These are phyloP conservation scores for Ispidina lecontei DNA, from an alignment of 2,797 vertebrate genomes.

Conservation along the genomic window DNA sequence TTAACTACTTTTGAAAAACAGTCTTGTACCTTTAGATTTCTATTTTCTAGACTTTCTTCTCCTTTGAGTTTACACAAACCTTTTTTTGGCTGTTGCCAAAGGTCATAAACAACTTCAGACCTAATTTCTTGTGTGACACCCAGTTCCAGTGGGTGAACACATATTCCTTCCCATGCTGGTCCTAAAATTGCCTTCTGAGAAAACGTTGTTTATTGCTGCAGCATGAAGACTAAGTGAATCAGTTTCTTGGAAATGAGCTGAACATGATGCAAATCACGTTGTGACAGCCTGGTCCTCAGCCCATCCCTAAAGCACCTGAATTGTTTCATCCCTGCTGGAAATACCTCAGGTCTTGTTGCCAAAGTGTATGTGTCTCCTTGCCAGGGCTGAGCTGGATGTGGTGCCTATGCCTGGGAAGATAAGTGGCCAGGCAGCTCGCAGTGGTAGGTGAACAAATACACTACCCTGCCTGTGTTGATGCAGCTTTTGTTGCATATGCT, in stretches of 20 bases:
- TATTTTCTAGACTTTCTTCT: background rate
- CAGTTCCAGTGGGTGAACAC: background rate
- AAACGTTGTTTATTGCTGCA: background rate
- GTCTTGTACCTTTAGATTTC: background rate
- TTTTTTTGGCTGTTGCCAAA: background rate
- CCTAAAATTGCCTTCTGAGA: background rate
- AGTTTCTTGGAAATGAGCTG: background rate
- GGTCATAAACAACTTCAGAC: background rate
- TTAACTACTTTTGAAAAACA: background rate
- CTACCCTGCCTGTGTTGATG: background rate
- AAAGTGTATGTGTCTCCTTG: rapidly evolving
- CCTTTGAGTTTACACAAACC: background rate
- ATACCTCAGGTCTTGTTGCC: background rate
- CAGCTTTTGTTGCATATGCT: background rate
- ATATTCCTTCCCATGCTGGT: background rate
- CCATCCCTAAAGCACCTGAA: background rate
- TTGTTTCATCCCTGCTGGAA: background rate
- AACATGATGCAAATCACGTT: background rate
- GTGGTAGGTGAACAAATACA: background rate
- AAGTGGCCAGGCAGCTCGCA: background rate
- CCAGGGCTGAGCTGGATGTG: background rate
- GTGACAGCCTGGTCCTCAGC: background rate
- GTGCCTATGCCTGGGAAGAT: background rate
- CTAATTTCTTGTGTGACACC: background rate
- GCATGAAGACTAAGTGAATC: background rate